These are phyloP conservation scores for Narcine bancroftii DNA, from an alignment of 2,113 vertebrate species.

Conservation along the genomic window DNA sequence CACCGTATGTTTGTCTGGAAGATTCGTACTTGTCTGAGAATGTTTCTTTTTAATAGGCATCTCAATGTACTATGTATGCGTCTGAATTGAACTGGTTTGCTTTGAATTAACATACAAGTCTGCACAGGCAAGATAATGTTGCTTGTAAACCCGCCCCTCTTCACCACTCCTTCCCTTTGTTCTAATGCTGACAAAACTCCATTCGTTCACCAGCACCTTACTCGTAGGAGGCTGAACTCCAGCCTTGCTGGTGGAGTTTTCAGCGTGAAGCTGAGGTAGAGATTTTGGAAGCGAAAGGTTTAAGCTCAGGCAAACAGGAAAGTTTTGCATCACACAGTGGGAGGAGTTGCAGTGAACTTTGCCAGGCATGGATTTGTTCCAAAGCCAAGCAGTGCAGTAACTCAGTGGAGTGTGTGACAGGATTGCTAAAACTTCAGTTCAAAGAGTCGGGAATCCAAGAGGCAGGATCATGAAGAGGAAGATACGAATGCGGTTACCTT, in stretches of 20 bases:
- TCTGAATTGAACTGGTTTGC: slow-evolving; percentile 9
- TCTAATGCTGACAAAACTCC: background rate
- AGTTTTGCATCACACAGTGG: slow-evolving; percentile 47
- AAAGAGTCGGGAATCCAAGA: slow-evolving; percentile 50
- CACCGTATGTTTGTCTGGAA: background rate
- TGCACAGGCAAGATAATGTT: slow-evolving; percentile 27
- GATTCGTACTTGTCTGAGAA: background rate
- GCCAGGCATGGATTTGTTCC: background rate
- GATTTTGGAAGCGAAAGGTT: slow-evolving; percentile 32
- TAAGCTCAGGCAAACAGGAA: slow-evolving; percentile 50
- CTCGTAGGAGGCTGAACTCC: background rate
- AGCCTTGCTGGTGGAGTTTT: background rate
- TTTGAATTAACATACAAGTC: slow-evolving; percentile 37
- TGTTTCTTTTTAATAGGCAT: background rate
- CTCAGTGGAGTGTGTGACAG: slow-evolving; percentile 27
- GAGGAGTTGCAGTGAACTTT: slow-evolving; percentile 13
- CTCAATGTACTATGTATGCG: background rate
- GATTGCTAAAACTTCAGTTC: slow-evolving; percentile 13
- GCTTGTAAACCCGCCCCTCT: slow-evolving; percentile 14
- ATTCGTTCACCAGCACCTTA: background rate
- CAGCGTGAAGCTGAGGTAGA: background rate
- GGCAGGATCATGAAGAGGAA: slow-evolving; percentile 59
- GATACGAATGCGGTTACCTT: slow-evolving; percentile 84
- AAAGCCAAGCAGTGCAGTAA: background rate
- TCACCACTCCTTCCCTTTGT: slow-evolving; percentile 31